Percentiles rank a stretch among this genome's conserved stretches.
Conservation (phyloP, 2,113 vertebrate species). For the Rhodinocichla rosea region DNA sequence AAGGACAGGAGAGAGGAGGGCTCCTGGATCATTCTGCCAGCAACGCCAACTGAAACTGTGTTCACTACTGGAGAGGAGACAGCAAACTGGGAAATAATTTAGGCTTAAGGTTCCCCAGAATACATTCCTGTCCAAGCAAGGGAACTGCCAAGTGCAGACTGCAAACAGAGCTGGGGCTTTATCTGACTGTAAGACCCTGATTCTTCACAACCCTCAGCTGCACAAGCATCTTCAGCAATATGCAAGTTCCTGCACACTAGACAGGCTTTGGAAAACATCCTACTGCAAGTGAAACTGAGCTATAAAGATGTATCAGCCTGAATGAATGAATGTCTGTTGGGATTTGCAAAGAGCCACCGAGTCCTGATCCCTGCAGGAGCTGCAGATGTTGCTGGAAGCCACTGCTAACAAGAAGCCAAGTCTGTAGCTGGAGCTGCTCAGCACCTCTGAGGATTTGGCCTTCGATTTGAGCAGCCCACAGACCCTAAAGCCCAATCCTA, state of each 20-base stretch:
- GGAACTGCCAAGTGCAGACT: fast-evolving
- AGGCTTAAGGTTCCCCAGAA: neutral
- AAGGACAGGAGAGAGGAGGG: neutral
- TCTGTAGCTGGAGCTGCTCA: neutral
- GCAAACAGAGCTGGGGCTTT: neutral
- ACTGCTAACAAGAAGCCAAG: neutral
- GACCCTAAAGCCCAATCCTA: neutral
- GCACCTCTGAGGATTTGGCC: neutral
- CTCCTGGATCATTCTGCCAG: neutral
- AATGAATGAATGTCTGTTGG: neutral
- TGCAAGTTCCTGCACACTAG: neutral
- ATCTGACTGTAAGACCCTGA: neutral
- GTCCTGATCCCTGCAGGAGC: neutral
- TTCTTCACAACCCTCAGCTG: neutral
- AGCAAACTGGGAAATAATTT: neutral
- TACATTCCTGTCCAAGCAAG: neutral
- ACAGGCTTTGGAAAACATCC: neutral
- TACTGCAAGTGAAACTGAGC: neutral
- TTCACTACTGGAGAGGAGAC: neutral
- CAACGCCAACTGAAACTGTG: neutral
- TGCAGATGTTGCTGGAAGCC: slow-evolving; percentile 27
- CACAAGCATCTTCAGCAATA: neutral
- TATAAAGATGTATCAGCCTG: neutral
- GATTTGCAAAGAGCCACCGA: neutral
- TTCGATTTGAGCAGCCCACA: neutral